Base-by-base conservation (phyloP, 1,140 invertebrate genomes). In the Drosophila pectinifera region DNA sequence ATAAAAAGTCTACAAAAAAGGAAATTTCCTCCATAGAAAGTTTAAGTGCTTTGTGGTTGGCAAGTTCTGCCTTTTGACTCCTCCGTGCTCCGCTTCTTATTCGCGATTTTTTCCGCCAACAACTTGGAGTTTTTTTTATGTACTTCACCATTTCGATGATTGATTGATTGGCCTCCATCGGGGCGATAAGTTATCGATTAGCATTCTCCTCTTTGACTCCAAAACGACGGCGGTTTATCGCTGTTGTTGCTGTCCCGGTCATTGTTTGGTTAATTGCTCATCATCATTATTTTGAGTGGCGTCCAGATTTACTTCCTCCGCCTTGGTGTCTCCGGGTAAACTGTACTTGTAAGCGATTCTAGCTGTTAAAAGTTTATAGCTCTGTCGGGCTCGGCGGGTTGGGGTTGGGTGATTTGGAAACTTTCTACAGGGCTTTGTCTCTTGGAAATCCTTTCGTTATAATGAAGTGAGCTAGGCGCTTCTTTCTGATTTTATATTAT, bases 31-130 rank as follows among this genome's bases (percentile, higher is more conserved):
- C 83, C 69, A 83, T 88, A 80, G 83, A 86, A 86, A 86, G 83
- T 88, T 85, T 88, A 86, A 86, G 83, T 86, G 83, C 83, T 86
- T 73, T 85, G 82, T 56, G 82, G 82, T 68, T 67, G 68, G 69
- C 49, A 73, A 82, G 63, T 72, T 82, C 74, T 68, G 55, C 49
- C 53, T 34, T 80, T 55, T 42, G 43, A 31, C 43, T 28, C 20
- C 51, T 13, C 36, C 46, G 18, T 20, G 26, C 24, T 74, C 41
- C 38, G 48, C 42, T 41, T 42, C 38, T 56, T 63, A 43, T 55
- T 45, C 39, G 13, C 20, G 13, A 11, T 63, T 63, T 56, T 55
- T 34, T 48, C 41, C 62, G 28, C 24, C 13, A 79, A 38, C 70
- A 28, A 59, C 62, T 74, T 64, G 36, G 49, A 74, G 34, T 36